Conservation (phyloP, 2,888 invertebrate species). For the Adineta ricciae region DNA sequence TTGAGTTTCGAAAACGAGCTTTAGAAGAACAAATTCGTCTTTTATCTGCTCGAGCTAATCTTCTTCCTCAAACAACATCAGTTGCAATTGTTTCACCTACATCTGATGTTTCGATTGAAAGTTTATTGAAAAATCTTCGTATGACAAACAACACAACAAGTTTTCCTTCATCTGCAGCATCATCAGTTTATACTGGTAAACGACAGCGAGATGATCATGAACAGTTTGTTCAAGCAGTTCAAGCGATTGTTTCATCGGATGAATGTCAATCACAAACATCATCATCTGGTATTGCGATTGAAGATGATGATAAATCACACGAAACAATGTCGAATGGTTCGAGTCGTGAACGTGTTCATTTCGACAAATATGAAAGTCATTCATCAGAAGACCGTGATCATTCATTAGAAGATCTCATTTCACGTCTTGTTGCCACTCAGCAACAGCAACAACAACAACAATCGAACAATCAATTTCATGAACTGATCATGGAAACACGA, state of each 20-base stretch:
- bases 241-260: background rate
- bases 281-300: background rate
- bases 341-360: background rate
- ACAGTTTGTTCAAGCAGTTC: background rate
- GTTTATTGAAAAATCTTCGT: background rate
- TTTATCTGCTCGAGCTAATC: background rate
- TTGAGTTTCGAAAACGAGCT: background rate
- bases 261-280: background rate
- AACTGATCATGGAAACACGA: background rate
- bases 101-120: constrained; percentile 10
- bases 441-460: no score
- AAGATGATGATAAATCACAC: background rate
- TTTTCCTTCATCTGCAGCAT: background rate
- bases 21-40: constrained; percentile 11
- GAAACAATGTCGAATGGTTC: background rate
- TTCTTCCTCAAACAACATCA: background rate
- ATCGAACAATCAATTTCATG: background rate
- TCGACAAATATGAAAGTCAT: background rate
- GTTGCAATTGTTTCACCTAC: background rate
- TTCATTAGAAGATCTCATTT: constrained; percentile 15
- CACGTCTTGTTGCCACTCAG: constrained; percentile 5
- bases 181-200: background rate
- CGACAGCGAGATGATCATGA: background rate
- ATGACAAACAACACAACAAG: background rate
- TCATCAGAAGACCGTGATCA: constrained; percentile 21